Conservation (phyloP, 1,140 invertebrate genomes). For the Melipona quadrifasciata region DNA sequence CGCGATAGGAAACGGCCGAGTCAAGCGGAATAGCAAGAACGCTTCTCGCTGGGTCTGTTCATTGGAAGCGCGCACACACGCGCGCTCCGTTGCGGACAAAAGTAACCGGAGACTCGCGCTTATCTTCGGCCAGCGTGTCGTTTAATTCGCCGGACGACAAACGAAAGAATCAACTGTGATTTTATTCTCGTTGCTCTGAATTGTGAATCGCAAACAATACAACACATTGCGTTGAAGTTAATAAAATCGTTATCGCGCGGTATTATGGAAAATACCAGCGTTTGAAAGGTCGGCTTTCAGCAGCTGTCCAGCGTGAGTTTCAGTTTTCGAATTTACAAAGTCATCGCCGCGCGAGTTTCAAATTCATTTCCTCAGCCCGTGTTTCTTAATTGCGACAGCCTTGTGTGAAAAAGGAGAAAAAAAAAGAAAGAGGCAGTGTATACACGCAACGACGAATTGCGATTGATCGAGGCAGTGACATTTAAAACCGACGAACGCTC, state of each 20-base stretch:
- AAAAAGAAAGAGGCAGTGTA: neutral
- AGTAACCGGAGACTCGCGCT: neutral
- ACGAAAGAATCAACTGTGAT: neutral
- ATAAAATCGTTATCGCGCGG: too few species aligned
- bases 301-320: too few species aligned
- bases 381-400: neutral
- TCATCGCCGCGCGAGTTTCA: too few species aligned
- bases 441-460: neutral
- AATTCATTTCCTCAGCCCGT: neutral
- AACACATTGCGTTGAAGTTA: too few species aligned
- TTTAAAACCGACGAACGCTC: neutral
- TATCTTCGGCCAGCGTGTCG: neutral
- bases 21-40: neutral
- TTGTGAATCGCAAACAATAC: too few species aligned
- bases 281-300: too few species aligned
- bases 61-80: neutral
- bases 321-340: too few species aligned
- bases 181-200: neutral
- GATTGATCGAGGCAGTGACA: neutral
- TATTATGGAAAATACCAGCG: too few species aligned
- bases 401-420: neutral
- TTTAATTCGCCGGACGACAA: neutral
- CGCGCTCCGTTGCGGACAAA: neutral
- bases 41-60: neutral
- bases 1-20: neutral